phyloP scores from a whole-genome alignment of 1,140 invertebrate genomes.

The Drosophila oshimai region DNA sequence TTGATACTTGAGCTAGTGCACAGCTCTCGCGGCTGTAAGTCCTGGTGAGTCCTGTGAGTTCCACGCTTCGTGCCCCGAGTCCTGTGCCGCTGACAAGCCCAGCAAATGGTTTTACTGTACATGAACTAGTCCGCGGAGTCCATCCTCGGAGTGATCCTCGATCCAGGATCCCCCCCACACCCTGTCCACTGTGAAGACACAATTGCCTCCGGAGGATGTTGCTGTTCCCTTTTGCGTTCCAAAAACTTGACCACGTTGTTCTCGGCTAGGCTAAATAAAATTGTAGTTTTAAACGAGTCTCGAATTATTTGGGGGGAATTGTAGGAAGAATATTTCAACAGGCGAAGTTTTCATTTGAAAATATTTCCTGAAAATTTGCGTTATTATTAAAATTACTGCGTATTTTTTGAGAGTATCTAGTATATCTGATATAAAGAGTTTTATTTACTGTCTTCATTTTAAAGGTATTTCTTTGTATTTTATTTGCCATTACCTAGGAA shows the following conservation, averaged over 20 bases:
- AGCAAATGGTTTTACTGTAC: conserved; percentile 15
- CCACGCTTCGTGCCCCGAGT: not conserved
- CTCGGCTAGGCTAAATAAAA: conserved; percentile 60
- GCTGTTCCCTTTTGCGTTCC: not conserved
- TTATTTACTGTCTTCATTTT: too few relatives aligned
- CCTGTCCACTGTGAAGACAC: too few relatives aligned
- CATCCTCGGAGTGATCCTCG: not conserved
- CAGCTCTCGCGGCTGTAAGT: conserved; percentile 18
- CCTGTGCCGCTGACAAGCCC: not conserved
- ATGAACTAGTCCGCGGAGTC: not conserved
- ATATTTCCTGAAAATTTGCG: too few relatives aligned
- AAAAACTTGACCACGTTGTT: too few relatives aligned
- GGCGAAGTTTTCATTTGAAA: too few relatives aligned
- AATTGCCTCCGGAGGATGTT: conserved; percentile 3
- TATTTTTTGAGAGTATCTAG: too few relatives aligned
- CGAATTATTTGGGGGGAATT: not conserved
- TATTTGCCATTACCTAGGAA: not conserved
- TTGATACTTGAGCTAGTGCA: conserved; percentile 18
- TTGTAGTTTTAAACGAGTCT: conserved; percentile 28
- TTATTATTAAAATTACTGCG: too few relatives aligned
- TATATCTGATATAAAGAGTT: too few relatives aligned
- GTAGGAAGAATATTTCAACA: too few relatives aligned
- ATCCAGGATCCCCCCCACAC: not conserved
- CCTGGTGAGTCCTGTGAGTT: not conserved
- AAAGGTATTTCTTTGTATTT: conserved; percentile 1